These are phyloP conservation scores for Desmophyllum pertusum DNA, from an alignment of 92 coral and sea anemone genomes.

Conservation along the genomic window DNA sequence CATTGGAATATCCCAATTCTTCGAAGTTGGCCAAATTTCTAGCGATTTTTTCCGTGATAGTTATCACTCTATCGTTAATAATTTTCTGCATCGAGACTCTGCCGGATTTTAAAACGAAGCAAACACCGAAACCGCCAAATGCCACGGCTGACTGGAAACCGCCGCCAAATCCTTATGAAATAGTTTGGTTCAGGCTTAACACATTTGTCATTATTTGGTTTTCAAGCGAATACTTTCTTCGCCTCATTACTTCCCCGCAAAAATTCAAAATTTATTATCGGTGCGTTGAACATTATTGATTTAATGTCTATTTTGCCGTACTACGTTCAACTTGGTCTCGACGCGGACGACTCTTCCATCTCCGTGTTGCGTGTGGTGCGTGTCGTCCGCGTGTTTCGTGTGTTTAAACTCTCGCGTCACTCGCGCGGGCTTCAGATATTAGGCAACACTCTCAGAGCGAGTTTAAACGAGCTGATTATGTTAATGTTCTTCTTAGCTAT, in stretches of 20 bases:
- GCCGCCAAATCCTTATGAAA: slow-evolving; percentile 70
- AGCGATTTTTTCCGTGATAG: slow-evolving; percentile 90
- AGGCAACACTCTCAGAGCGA: slow-evolving; percentile 93
- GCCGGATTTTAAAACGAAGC: slow-evolving; percentile 69
- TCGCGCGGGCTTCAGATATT: slow-evolving; percentile 98
- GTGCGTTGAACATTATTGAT: slow-evolving; percentile 92
- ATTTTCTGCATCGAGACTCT: slow-evolving; percentile 95
- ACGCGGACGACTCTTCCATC: slow-evolving; percentile 83
- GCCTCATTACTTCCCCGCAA: slow-evolving; percentile 85
- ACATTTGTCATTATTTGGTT: slow-evolving; percentile 92
- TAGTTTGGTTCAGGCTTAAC: slow-evolving; percentile 85
- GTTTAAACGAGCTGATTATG: slow-evolving; percentile 95
- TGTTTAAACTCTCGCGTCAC: slow-evolving; percentile 97
- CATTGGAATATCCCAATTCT: slow-evolving; percentile 89
- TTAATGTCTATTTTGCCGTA: slow-evolving; percentile 91
- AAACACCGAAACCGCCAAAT: slow-evolving; percentile 64
- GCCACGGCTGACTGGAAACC: slow-evolving; percentile 56
- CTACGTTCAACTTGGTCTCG: slow-evolving; percentile 89
- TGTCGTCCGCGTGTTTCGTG: slow-evolving; percentile 99
- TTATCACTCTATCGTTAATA: slow-evolving; percentile 87
- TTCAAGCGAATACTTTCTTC: slow-evolving; percentile 88
- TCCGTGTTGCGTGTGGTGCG: slow-evolving; percentile 98
- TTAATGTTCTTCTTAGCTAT: slow-evolving; percentile 92
- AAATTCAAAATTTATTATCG: slow-evolving; percentile 83
- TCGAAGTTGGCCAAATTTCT: slow-evolving; percentile 84